These are phyloP conservation scores for Aphodius granarius DNA, from an alignment of 2,888 invertebrate species.

Conservation along the genomic window DNA sequence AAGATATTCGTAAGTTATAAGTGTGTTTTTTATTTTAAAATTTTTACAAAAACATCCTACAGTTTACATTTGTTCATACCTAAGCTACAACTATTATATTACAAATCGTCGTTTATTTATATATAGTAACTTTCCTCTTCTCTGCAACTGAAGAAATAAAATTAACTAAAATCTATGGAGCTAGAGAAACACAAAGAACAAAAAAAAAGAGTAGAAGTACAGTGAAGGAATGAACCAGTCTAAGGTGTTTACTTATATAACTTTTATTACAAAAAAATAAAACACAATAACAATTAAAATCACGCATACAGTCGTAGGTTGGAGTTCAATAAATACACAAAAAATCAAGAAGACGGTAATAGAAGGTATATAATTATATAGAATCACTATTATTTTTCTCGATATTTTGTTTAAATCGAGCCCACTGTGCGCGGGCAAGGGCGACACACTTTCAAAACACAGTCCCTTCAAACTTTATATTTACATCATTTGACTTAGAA, in stretches of 20 bases:
- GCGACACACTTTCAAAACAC: constrained; percentile 34
- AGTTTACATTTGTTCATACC: background rate
- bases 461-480: constrained; percentile 30
- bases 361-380: constrained; percentile 20
- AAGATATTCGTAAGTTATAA: background rate
- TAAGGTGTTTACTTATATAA: constrained; percentile 1
- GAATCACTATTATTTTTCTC: constrained; percentile 42
- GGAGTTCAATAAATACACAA: constrained; percentile 46
- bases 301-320: constrained; percentile 49
- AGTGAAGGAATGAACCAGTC: constrained; percentile 19
- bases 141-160: background rate
- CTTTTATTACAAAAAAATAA: constrained; percentile 4
- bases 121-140: background rate
- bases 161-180: background rate
- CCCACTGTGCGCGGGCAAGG: constrained; percentile 35
- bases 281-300: constrained; percentile 47
- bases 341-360: constrained; percentile 38
- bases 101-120: background rate
- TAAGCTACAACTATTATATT: background rate
- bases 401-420: constrained; percentile 21
- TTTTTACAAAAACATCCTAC: background rate
- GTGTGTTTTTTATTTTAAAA: background rate
- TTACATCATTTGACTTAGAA: constrained; percentile 65
- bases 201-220: background rate
- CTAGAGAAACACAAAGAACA: constrained; percentile 1